Conservation (phyloP, 2,888 invertebrate genomes). For the Nysson spinosus region DNA sequence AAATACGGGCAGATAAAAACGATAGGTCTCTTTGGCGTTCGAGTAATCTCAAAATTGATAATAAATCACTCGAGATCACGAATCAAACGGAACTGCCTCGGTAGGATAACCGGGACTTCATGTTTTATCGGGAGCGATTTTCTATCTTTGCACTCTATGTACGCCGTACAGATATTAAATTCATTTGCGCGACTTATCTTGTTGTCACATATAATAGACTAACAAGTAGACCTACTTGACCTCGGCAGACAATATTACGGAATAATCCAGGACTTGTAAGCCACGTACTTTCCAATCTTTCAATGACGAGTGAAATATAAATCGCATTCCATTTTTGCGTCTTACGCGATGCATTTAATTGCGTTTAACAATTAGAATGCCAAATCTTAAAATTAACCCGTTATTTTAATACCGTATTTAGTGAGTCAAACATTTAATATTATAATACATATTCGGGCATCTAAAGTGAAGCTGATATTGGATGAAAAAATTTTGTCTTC, state of each 20-base stretch:
- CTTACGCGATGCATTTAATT: too few species aligned
- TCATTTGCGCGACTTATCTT: constrained; percentile 36
- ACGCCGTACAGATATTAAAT: constrained; percentile 27
- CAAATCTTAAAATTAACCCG: too few species aligned
- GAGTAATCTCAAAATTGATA: constrained; percentile 2
- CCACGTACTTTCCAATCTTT: too few species aligned
- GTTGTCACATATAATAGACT: constrained; percentile 30
- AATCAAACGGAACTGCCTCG: constrained; percentile 3
- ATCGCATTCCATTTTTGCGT: too few species aligned
- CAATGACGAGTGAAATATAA: neutral
- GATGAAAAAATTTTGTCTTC: too few species aligned
- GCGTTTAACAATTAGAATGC: neutral
- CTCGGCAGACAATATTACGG: constrained; percentile 29
- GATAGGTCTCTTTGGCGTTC: neutral
- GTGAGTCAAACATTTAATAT: too few species aligned
- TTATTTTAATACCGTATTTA: too few species aligned
- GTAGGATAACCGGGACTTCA: constrained; percentile 2
- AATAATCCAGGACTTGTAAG: neutral
- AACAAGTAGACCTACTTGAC: constrained; percentile 37
- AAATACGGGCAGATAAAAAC: neutral
- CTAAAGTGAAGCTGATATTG: too few species aligned
- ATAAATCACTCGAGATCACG: constrained; percentile 13
- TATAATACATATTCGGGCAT: too few species aligned
- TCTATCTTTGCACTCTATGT: constrained; percentile 13
- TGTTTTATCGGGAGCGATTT: constrained; percentile 26